Conservation (phyloP, 2,888 invertebrate species). For the Adelphocoris suturalis region DNA sequence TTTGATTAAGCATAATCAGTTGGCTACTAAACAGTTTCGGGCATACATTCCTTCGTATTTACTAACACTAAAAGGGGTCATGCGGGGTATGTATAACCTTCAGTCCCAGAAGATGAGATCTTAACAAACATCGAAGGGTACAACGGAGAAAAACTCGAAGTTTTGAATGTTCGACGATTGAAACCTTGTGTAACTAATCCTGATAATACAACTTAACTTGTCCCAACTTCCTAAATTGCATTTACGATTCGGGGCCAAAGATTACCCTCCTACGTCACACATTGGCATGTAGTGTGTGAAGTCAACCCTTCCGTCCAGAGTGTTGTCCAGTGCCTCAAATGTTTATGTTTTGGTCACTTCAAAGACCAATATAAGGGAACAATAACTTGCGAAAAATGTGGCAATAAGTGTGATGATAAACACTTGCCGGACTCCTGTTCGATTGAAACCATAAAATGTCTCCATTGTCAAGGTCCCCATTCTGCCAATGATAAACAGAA, state of each 20-base stretch:
- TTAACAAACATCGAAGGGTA: not conserved
- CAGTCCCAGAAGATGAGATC: not conserved
- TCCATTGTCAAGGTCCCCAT: not conserved
- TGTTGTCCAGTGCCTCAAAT: not conserved
- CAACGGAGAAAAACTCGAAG: not conserved
- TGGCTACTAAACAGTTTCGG: not conserved
- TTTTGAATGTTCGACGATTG: not conserved
- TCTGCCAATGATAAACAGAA: not conserved
- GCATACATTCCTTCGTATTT: not conserved
- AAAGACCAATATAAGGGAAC: not conserved
- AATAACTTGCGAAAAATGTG: not conserved
- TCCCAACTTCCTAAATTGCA: not conserved
- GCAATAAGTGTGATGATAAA: not conserved
- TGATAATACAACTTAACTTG: not conserved
- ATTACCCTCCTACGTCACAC: not conserved
- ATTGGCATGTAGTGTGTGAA: not conserved
- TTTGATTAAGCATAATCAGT: not conserved
- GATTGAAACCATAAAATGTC: not conserved
- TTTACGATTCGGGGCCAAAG: not conserved
- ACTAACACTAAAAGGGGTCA: not conserved
- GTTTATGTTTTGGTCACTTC: not conserved
- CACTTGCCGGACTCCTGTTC: not conserved
- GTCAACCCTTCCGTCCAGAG: not conserved
- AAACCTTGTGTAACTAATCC: not conserved
- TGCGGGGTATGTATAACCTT: not conserved